These are phyloP conservation scores for Cossypha dichroa DNA, from an alignment of 2,797 vertebrate genomes.

Conservation along the genomic window DNA sequence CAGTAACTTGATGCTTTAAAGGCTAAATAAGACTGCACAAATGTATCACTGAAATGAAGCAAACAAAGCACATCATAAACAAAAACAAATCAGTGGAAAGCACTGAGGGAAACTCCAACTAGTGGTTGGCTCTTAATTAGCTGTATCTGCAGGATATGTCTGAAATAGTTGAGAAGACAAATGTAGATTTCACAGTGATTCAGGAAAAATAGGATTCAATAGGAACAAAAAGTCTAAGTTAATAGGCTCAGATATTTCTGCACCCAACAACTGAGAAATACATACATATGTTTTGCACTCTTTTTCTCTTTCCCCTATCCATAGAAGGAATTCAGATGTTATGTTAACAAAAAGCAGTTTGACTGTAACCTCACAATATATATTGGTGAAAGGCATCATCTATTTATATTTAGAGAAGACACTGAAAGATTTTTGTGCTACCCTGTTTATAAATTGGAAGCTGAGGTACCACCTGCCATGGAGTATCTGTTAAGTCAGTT, in stretches of 20 bases:
- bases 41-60: slow-evolving; percentile 54
- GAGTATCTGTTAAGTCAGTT: neutral
- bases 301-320: neutral
- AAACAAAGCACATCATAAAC: slow-evolving; percentile 67
- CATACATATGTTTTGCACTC: neutral
- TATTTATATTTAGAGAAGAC: neutral
- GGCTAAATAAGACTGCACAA: slow-evolving; percentile 73
- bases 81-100: slow-evolving; percentile 65
- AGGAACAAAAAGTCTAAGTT: neutral
- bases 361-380: neutral
- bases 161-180: slow-evolving; percentile 9
- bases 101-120: slow-evolving; percentile 39
- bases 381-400: neutral
- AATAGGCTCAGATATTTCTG: neutral
- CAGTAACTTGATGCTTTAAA: slow-evolving; percentile 77
- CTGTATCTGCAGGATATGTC: neutral
- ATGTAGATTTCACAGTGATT: neutral
- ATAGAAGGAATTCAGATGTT: neutral
- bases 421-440: neutral
- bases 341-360: neutral
- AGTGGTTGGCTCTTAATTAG: slow-evolving; percentile 48
- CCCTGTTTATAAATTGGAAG: neutral
- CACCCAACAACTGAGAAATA: neutral
- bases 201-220: neutral
- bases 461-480: neutral